phyloP scores from a whole-genome alignment of 2,113 vertebrate species.

The Euleptes europaea region DNA sequence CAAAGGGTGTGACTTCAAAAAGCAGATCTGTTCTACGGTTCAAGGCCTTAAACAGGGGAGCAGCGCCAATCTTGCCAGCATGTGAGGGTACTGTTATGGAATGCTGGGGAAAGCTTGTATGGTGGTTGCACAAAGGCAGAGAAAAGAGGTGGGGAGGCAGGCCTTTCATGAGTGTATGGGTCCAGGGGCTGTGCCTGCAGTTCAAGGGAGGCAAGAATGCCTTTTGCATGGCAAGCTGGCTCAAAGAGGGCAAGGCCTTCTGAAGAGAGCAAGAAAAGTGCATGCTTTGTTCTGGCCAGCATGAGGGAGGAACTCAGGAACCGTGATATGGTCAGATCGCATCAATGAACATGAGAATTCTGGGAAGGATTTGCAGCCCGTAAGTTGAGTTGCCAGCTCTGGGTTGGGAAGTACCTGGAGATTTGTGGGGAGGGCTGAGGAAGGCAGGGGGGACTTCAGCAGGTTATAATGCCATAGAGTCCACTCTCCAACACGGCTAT shows the following conservation, averaged over 20 bases:
- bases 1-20: not conserved
- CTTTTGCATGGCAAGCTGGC: not conserved
- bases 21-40: not conserved
- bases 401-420: no score
- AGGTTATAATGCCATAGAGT: no score
- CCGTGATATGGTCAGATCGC: not conserved
- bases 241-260: not conserved
- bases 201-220: no score
- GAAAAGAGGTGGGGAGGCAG: no score
- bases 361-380: not conserved
- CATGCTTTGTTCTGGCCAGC: not conserved
- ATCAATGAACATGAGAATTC: not conserved
- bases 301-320: not conserved
- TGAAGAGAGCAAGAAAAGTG: not conserved
- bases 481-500: no score
- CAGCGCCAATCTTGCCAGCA: not conserved
- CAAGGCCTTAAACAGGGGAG: no score
- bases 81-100: not conserved
- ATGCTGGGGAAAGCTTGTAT: not conserved
- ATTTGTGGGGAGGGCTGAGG: no score
- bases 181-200: no score
- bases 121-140: no score
- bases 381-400: not conserved
- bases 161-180: no score
- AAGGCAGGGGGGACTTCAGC: no score